Evolutionary conservation across 2,888 invertebrate species (phyloP), one percentile per base, ranked within the genome.

Genomic region (Dugesia japonica): DNA sequence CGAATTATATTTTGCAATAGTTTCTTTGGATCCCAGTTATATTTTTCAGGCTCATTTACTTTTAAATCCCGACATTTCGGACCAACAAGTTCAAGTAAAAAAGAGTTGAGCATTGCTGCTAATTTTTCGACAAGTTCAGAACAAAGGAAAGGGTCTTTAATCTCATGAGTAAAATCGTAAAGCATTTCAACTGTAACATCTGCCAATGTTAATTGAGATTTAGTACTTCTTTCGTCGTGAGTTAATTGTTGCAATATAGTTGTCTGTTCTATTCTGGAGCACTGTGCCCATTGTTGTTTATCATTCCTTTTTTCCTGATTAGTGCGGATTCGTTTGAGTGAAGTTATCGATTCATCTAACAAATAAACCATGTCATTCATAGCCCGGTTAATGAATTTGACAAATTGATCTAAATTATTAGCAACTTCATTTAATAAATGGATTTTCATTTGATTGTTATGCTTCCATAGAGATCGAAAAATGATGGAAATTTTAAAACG

Each of bases 321-420:
- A 81, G 89, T 88, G 80, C 88, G 87, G 79, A 89, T 88, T 76
- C 87, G 81, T 81, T 87, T 88, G 80, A 97, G 87, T 81, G 92
- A 91, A 86, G 94, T 91, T 75, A 94, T 85, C 83, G 94, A 94
- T 85, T 98, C 98, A 84, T 98, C 98, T 79, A 95, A 87, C 78
- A 95, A 87, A 86, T 94, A 95, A 75, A 94, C 95, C 26, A 94
- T 95, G 85, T 95, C 95, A 83, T 95, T 95, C 92, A 95, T 95
- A 80, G 95, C 86, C 94, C 95, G 92, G 85, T 95, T 95, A 80
- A 94, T 89, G 83, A 95, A 95, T 81, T 93, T 92, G 7, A 95
- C 93, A 85, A 95, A 95, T 85, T 93, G 92, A 79, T 90, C 42
- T 80, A 23, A 71, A 76, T 73, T 75, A 4, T 4, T 56, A 20